Percentiles rank a stretch among this genome's conserved stretches.
Evolutionary conservation across 2,113 vertebrate genomes (phyloP).

Genomic region (Serinus canaria): DNA sequence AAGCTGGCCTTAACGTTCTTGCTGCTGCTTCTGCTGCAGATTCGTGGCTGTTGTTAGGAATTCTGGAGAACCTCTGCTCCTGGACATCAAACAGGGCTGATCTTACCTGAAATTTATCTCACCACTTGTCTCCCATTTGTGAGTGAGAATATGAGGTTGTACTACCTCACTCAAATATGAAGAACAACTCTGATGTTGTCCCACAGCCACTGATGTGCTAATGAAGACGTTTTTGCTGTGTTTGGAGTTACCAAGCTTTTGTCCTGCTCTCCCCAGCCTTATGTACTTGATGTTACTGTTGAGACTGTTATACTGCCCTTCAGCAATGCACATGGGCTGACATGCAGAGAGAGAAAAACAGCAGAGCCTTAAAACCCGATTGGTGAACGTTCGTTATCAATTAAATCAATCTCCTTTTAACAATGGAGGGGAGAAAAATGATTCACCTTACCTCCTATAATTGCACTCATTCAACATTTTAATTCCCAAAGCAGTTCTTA

Average conservation of each 20-base stretch:
- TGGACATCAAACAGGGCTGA: not conserved
- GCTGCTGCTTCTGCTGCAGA: not conserved
- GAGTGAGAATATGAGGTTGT: not conserved
- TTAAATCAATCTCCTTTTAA: not conserved
- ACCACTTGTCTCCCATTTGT: not conserved
- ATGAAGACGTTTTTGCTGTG: not conserved
- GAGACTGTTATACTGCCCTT: not conserved
- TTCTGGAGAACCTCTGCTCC: not conserved
- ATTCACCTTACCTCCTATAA: not conserved
- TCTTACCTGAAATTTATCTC: not conserved
- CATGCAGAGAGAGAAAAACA: not conserved
- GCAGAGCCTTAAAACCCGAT: not conserved
- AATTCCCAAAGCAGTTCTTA: not conserved
- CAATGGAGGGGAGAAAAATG: rapidly evolving
- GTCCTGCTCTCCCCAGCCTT: not conserved
- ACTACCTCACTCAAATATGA: not conserved
- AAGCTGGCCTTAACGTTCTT: not conserved
- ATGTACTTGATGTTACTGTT: not conserved
- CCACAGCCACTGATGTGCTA: not conserved
- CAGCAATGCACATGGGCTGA: not conserved
- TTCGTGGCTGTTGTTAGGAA: not conserved
- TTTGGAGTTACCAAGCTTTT: not conserved
- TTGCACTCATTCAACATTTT: not conserved
- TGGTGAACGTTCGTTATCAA: not conserved
- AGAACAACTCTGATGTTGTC: not conserved